These are phyloP conservation scores for Ephestia elutella DNA, from an alignment of 1,140 invertebrate species.

Conservation along the genomic window DNA sequence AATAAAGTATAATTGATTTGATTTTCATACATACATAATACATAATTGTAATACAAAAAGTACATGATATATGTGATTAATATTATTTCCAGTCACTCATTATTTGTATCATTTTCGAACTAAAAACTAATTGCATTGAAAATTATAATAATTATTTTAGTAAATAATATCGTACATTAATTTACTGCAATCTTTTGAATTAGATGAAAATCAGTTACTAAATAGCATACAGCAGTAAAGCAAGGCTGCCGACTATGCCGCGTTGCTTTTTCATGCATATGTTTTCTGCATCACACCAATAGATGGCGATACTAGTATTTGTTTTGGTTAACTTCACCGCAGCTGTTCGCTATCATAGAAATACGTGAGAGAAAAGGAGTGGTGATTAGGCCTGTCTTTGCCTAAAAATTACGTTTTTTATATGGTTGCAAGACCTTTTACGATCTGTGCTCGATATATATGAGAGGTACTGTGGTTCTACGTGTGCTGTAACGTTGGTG, in stretches of 20 bases:
- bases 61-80: no score
- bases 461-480: slow-evolving; percentile 43
- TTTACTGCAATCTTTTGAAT: not conserved
- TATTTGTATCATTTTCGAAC: no score
- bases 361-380: slow-evolving; percentile 73
- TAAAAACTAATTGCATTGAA: no score
- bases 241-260: not conserved
- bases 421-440: slow-evolving; percentile 50
- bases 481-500: slow-evolving; percentile 50
- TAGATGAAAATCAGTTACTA: not conserved
- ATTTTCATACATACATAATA: no score
- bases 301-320: slow-evolving; percentile 63
- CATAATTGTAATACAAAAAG: no score
- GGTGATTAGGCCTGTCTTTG: slow-evolving; percentile 68
- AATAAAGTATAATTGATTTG: no score
- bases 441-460: slow-evolving; percentile 36
- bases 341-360: slow-evolving; percentile 74
- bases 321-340: slow-evolving; percentile 70
- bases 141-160: no score
- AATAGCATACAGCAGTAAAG: not conserved
- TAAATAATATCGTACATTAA: no score
- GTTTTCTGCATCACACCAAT: not conserved
- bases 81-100: no score
- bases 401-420: slow-evolving; percentile 64
- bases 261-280: not conserved